Evolutionary conservation across 2,113 vertebrate species (phyloP).

Genomic region (Prunella himalayana): DNA sequence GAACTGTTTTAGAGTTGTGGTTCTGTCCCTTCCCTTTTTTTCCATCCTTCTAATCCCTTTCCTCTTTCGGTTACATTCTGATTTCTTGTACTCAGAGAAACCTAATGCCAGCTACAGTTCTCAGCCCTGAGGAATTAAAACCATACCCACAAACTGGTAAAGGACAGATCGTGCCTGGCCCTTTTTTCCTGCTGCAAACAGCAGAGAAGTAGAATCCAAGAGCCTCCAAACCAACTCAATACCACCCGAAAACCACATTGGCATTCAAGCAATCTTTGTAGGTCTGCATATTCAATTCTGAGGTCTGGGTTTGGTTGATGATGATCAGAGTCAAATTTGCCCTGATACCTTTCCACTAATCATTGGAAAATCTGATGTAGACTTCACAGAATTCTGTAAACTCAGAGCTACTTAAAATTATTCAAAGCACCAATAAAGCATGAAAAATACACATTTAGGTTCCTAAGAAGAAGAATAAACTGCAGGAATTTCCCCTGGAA

Average conservation of each 20-base stretch:
- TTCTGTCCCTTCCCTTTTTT: constrained; percentile 15
- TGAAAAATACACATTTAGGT: not conserved
- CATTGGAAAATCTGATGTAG: not conserved
- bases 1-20: not conserved
- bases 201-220: not conserved
- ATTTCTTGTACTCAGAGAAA: not conserved
- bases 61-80: not conserved
- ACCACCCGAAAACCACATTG: accelerated
- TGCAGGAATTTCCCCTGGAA: not conserved
- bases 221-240: not conserved
- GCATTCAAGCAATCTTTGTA: not conserved
- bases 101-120: not conserved
- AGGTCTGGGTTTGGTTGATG: not conserved
- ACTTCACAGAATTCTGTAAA: not conserved
- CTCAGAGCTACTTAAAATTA: not conserved
- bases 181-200: not conserved
- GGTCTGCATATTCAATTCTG: not conserved
- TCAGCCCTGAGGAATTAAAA: not conserved
- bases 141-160: not conserved
- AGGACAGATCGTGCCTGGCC: not conserved
- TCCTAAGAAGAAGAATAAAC: not conserved
- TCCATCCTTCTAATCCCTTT: not conserved
- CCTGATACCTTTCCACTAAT: not conserved
- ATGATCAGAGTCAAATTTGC: not conserved
- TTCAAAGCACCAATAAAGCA: not conserved